Conservation (phyloP, 2,113 vertebrate species). For the Galeopterus variegatus region DNA sequence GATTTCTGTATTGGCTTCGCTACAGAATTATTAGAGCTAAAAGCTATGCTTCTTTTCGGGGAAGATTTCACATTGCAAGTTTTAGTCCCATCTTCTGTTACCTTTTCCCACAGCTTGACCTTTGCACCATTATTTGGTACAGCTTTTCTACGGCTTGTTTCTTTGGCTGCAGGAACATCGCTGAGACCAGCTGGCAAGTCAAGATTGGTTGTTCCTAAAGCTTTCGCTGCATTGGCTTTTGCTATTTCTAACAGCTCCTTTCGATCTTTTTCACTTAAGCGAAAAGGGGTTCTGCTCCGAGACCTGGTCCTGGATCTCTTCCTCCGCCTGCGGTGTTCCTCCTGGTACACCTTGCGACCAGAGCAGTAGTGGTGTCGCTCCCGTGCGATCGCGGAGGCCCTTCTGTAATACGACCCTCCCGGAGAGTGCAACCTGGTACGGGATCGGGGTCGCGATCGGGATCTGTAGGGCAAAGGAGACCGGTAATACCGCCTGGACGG, state of each 20-base stretch:
- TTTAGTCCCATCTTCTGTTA: conserved; percentile 77
- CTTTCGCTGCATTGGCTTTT: conserved; percentile 91
- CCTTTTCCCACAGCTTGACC: conserved; percentile 65
- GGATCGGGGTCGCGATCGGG: conserved; percentile 17
- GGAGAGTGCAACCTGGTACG: conserved; percentile 78
- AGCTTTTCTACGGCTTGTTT: conserved; percentile 53
- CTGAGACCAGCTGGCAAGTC: conserved; percentile 91
- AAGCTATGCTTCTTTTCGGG: conserved; percentile 84
- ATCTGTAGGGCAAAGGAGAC: conserved; percentile 66
- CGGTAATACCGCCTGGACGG: conserved; percentile 75
- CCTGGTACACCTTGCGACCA: conserved; percentile 77
- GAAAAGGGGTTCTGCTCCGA: conserved; percentile 84
- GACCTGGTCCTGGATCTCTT: conserved; percentile 87
- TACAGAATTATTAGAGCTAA: conserved; percentile 88
- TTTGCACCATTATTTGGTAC: conserved; percentile 40
- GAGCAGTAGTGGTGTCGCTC: conserved; percentile 83
- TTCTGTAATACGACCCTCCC: conserved; percentile 46
- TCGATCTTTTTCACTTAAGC: conserved; percentile 92
- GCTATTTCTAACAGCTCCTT: conserved; percentile 91
- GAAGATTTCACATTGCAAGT: conserved; percentile 74
- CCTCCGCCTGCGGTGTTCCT: conserved; percentile 81
- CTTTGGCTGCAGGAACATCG: conserved; percentile 77
- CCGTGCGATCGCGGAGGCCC: conserved; percentile 75
- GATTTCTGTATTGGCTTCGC: conserved; percentile 89
- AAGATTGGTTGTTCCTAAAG: conserved; percentile 90